phyloP scores from a whole-genome alignment of 2,113 vertebrate genomes.

The Grus americana region DNA sequence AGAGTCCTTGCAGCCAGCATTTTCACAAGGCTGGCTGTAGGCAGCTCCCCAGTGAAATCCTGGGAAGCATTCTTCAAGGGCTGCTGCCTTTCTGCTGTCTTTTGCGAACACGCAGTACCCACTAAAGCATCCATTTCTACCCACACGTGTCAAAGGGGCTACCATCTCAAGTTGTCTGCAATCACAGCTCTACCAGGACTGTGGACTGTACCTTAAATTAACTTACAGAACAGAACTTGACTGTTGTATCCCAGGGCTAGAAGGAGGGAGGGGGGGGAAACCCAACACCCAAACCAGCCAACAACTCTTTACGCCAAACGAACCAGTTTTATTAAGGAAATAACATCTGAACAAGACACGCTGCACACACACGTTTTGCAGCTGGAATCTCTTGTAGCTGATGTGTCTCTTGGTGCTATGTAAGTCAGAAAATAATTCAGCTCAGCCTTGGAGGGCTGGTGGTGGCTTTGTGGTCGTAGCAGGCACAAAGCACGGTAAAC shows the following conservation, averaged over 20 bases:
- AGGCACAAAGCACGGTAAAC: background rate
- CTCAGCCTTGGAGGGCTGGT: background rate
- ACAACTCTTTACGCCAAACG: background rate
- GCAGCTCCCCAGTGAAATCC: background rate
- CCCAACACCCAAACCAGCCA: background rate
- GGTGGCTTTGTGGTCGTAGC: background rate
- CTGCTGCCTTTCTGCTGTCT: background rate
- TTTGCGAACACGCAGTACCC: background rate
- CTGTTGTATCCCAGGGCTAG: background rate
- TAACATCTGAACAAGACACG: background rate
- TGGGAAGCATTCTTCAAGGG: background rate
- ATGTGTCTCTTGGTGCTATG: background rate
- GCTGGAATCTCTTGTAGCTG: slow-evolving; percentile 11
- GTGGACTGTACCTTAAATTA: background rate
- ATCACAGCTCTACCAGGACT: background rate
- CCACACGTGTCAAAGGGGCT: background rate
- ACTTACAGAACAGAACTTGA: background rate
- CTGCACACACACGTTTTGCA: background rate
- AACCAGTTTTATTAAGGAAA: slow-evolving; percentile 35
- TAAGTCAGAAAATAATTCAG: slow-evolving; percentile 7
- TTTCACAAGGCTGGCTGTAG: background rate
- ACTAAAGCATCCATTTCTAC: background rate
- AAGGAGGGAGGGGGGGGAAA: background rate
- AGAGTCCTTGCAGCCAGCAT: background rate
- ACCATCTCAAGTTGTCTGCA: background rate